phyloP scores from a whole-genome alignment of 2,113 vertebrate genomes.

The Podiceps cristatus region DNA sequence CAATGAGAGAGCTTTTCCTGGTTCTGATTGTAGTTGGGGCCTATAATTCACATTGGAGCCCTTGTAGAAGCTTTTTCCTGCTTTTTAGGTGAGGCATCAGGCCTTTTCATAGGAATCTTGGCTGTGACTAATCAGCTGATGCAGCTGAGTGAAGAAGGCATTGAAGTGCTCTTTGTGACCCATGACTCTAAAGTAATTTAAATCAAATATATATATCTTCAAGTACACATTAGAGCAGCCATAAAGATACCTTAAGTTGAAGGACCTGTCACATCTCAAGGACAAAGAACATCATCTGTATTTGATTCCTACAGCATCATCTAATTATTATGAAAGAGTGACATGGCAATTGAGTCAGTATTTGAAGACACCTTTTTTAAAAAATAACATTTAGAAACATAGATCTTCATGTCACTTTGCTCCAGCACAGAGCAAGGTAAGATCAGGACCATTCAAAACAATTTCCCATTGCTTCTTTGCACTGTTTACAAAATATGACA shows the following conservation, averaged over 20 bases:
- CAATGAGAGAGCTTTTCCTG: not conserved
- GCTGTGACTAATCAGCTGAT: not conserved
- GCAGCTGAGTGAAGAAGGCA: not conserved
- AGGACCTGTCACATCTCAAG: constrained; percentile 11
- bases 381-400: not conserved
- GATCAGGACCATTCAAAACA: not conserved
- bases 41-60: not conserved
- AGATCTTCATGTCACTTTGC: not conserved
- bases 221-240: not conserved
- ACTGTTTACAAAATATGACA: not conserved
- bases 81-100: not conserved
- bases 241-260: not conserved
- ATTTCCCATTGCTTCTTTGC: not conserved
- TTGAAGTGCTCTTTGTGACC: constrained; percentile 11
- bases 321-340: not conserved
- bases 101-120: not conserved
- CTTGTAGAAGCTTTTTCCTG: not conserved
- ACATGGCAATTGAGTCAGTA: not conserved
- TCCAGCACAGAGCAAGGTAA: not conserved
- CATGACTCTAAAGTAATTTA: constrained; percentile 12
- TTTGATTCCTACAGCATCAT: not conserved
- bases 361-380: not conserved
- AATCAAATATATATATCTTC: constrained; percentile 5
- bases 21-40: not conserved
- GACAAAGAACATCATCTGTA: not conserved